Evolutionary conservation across 53 echinoderm and acorn worm genomes (phyloP).

Genomic region (Arbacia lixula): DNA sequence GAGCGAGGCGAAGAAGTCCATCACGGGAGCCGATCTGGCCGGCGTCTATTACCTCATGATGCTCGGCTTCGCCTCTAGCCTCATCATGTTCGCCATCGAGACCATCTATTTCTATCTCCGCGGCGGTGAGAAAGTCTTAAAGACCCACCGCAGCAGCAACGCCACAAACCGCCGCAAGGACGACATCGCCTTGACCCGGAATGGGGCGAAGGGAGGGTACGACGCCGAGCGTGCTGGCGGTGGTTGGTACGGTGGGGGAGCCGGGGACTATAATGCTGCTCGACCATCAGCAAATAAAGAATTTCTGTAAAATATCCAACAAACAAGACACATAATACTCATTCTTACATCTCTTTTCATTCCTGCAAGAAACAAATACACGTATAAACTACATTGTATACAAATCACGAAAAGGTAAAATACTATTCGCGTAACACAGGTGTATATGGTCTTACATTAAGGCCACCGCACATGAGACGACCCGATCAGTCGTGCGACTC

Average conservation of each 20-base stretch:
- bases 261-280: neutral
- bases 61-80: constrained; percentile 72
- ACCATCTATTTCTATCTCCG: constrained; percentile 64
- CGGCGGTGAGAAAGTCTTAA: constrained; percentile 5
- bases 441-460: too few species aligned
- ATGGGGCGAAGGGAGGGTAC: neutral
- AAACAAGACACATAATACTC: too few species aligned
- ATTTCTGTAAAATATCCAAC: too few species aligned
- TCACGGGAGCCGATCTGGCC: constrained; percentile 84
- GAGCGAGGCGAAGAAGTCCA: constrained; percentile 66
- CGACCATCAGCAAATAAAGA: too few species aligned
- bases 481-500: too few species aligned
- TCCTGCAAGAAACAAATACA: too few species aligned
- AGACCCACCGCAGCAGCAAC: constrained; percentile 10
- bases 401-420: too few species aligned
- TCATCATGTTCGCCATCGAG: constrained; percentile 82
- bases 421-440: too few species aligned
- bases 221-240: neutral
- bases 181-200: neutral
- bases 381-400: too few species aligned
- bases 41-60: constrained; percentile 84
- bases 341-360: too few species aligned
- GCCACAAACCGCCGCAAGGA: neutral
- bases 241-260: neutral
- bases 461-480: too few species aligned